Conservation (phyloP, 2,113 vertebrate species). For the Callopanchax toddi region DNA sequence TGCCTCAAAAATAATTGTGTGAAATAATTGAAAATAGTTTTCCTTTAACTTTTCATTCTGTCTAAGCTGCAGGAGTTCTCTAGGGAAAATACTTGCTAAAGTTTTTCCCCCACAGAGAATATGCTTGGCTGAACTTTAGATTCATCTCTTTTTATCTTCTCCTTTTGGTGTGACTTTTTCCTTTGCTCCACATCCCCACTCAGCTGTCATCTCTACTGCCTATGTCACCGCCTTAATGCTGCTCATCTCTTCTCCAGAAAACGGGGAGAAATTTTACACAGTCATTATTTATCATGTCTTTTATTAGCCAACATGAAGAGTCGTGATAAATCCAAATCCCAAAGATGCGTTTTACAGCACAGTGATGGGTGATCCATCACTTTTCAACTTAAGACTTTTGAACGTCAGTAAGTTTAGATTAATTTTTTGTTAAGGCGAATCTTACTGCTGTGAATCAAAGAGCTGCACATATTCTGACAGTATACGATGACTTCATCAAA, state of each 20-base stretch:
- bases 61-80: conserved; percentile 9
- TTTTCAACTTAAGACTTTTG: not conserved
- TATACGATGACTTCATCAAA: too few relatives aligned
- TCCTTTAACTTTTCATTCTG: conserved; percentile 17
- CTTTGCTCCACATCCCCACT: conserved; percentile 8
- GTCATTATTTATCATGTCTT: conserved; percentile 1
- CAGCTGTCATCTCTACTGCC: conserved; percentile 23
- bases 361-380: not conserved
- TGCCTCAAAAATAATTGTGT: conserved; percentile 39
- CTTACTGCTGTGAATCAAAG: too few relatives aligned
- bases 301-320: not conserved
- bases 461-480: too few relatives aligned
- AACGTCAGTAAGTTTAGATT: not conserved
- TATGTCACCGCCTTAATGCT: conserved; percentile 4
- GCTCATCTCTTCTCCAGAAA: not conserved
- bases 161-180: conserved; percentile 14
- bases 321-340: not conserved
- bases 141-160: conserved; percentile 27
- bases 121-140: conserved; percentile 25
- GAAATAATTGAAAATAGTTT: conserved; percentile 31
- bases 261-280: conserved; percentile 3
- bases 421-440: not conserved
- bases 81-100: conserved; percentile 27
- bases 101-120: conserved; percentile 8
- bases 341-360: not conserved